Percentiles rank a stretch among this genome's conserved stretches.
Conservation (phyloP, 2,797 vertebrate species). For the Phrynocephalus guinanensis region DNA sequence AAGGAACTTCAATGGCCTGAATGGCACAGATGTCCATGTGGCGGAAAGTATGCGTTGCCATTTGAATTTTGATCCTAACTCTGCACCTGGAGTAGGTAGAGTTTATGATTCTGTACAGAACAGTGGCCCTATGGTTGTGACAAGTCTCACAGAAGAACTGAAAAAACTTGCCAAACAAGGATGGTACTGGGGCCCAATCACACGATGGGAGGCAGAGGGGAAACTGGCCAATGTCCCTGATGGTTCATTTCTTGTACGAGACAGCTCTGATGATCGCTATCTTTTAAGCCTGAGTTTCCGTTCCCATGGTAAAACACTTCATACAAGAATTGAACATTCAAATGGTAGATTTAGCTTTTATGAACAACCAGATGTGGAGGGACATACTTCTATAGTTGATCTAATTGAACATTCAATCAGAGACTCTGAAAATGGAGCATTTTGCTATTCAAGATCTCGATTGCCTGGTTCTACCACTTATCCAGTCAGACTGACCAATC, state of each 20-base stretch:
- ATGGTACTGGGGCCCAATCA: constrained; percentile 99
- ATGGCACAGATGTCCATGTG: constrained; percentile 86
- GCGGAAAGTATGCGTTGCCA: constrained; percentile 93
- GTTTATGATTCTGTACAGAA: constrained; percentile 96
- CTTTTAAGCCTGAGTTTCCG: constrained; percentile 98
- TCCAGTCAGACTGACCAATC: constrained; percentile 95
- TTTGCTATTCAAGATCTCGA: constrained; percentile 97
- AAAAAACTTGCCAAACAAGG: constrained; percentile 98
- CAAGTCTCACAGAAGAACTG: constrained; percentile 96
- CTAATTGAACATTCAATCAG: constrained; percentile 97
- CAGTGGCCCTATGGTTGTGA: constrained; percentile 94
- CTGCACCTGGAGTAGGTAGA: constrained; percentile 92
- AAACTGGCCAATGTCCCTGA: constrained; percentile 93
- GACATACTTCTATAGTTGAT: constrained; percentile 97
- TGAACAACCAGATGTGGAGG: constrained; percentile 97
- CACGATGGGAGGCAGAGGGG: constrained; percentile 97
- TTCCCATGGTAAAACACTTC: constrained; percentile 96
- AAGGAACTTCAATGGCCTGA: constrained; percentile 89
- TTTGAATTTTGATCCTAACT: constrained; percentile 95
- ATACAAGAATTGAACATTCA: constrained; percentile 98
- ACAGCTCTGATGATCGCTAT: constrained; percentile 97
- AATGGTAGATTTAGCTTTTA: constrained; percentile 99
- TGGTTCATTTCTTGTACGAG: constrained; percentile 95
- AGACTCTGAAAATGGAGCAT: constrained; percentile 98
- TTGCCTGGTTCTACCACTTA: constrained; percentile 97